Evolutionary conservation across 2,797 vertebrate species (phyloP), one percentile per base, ranked within the genome.

Genomic region (Hybognathus amarus): DNA sequence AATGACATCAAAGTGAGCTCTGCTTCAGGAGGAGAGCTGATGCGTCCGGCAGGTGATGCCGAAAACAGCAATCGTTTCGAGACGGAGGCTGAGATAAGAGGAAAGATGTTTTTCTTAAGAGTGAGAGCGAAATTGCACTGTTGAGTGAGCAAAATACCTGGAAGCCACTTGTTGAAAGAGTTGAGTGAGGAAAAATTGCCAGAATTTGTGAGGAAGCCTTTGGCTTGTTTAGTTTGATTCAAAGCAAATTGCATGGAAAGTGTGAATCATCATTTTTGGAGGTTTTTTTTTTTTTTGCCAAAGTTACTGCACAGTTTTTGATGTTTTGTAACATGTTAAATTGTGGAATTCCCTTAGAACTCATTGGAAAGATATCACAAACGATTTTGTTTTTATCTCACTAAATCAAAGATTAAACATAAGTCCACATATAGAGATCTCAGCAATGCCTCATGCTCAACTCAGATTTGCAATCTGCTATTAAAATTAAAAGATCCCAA

Each of bases 91-190:
- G 27, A 54, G 54, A 36, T 80, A 71, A 71, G 68, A 45, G 78
- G 24, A 56, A 38, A 45, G 56, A 81, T 73, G 69, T 81, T 81
- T 77, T 64, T 64, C 68, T 50, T 64, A 20, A 81, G 56, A 81
- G 59, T 61, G 54, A 63, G 40, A 73, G 27, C 3, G 15, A 81
- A 81, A 73, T 71, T 81, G 69, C 56, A 36, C 69, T 24, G 69
- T 64, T 81, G 69, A 81, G 56, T 73, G 79, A 81, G 42, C 56
- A 81, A 81, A 81, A 74, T 81, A 81, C 79, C 79, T 81, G 56
- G 56, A 64, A 81, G 79, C 70, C 69, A 73, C 69, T 63, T 73
- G 79, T 73, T 81, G 79, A 73, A 73, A 52, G 59, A 40, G 27
- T 63, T n/a, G 30, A 73, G 69, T 22, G 30, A 10, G 42, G 42